These are phyloP conservation scores for Synchiropus splendidus DNA, from an alignment of 2,113 vertebrate genomes.

Conservation along the genomic window DNA sequence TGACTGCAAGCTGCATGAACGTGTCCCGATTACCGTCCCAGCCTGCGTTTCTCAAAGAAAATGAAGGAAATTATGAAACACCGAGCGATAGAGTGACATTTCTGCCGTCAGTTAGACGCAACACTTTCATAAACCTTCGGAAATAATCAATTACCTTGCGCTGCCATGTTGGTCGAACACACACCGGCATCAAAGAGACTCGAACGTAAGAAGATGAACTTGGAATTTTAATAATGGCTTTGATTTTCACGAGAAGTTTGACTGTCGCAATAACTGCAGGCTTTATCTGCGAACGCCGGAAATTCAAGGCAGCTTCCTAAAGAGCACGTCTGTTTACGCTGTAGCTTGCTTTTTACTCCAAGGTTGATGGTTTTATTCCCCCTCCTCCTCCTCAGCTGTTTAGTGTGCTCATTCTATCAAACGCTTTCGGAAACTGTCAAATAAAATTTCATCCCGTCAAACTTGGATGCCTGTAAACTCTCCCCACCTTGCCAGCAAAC, in stretches of 20 bases:
- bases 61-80: slow-evolving; percentile 16
- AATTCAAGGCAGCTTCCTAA: slow-evolving; percentile 10
- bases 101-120: slow-evolving; percentile 4
- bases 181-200: slow-evolving; percentile 23
- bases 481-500: slow-evolving; percentile 2
- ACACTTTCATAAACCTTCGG: slow-evolving; percentile 9
- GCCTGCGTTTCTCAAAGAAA: slow-evolving; percentile 24
- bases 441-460: slow-evolving; percentile 12
- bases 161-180: slow-evolving; percentile 16
- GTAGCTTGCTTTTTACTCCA: slow-evolving; percentile 4
- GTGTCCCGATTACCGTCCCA: slow-evolving; percentile 19
- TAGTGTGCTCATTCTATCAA: slow-evolving; percentile 37
- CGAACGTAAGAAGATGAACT: slow-evolving; percentile 11
- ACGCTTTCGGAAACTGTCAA: slow-evolving; percentile 17
- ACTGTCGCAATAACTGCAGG: neutral
- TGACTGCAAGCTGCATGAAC: slow-evolving; percentile 22
- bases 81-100: slow-evolving; percentile 18
- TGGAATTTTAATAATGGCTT: slow-evolving; percentile 18
- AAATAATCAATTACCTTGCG: slow-evolving; percentile 33
- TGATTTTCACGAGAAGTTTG: slow-evolving; percentile 14
- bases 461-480: slow-evolving; percentile 8
- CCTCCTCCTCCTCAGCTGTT: slow-evolving; percentile 6
- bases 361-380: neutral
- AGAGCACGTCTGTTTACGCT: slow-evolving; percentile 22
- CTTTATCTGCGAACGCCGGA: slow-evolving; percentile 6